A percentile compares a stretch with the other conserved stretches of the same genome.
phyloP scores from a whole-genome alignment of 2,113 vertebrate genomes.

The Leptobrachium ailaonicum region DNA sequence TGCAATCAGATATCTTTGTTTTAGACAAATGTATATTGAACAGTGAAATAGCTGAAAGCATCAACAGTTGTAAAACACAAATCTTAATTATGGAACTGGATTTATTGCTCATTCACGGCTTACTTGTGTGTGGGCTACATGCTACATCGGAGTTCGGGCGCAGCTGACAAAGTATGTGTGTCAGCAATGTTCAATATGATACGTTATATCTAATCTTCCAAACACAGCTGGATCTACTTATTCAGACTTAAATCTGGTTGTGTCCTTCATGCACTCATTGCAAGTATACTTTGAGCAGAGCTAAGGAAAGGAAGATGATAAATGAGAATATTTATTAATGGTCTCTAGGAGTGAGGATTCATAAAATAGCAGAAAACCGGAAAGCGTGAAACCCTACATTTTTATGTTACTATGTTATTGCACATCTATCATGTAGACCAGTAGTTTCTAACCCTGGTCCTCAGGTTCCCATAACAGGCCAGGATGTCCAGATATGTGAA shows the following conservation, averaged over 20 bases:
- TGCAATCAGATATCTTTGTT: not conserved
- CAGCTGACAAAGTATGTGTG: constrained; percentile 28
- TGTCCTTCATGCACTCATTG: not conserved
- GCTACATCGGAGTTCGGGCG: not conserved
- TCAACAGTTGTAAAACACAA: constrained; percentile 36
- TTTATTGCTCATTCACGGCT: not conserved
- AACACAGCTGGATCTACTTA: constrained; percentile 4
- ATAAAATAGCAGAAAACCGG: no score
- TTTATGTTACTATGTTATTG: no score
- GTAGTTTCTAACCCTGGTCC: no score
- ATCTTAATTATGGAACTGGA: constrained; percentile 13
- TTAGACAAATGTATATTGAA: not conserved
- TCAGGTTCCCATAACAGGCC: no score
- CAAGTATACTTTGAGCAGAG: no score
- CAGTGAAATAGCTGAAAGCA: not conserved
- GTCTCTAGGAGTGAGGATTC: no score
- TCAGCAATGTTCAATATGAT: constrained; percentile 16
- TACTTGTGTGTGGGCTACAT: constrained; percentile 8
- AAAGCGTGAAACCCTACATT: no score
- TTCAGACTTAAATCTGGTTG: not conserved
- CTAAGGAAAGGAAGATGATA: no score
- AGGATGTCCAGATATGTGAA: no score
- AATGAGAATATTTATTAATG: no score
- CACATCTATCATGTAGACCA: no score
- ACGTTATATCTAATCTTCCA: not conserved